Base-by-base conservation (phyloP, 2,888 invertebrate species). In the Drosophila antonietae region DNA sequence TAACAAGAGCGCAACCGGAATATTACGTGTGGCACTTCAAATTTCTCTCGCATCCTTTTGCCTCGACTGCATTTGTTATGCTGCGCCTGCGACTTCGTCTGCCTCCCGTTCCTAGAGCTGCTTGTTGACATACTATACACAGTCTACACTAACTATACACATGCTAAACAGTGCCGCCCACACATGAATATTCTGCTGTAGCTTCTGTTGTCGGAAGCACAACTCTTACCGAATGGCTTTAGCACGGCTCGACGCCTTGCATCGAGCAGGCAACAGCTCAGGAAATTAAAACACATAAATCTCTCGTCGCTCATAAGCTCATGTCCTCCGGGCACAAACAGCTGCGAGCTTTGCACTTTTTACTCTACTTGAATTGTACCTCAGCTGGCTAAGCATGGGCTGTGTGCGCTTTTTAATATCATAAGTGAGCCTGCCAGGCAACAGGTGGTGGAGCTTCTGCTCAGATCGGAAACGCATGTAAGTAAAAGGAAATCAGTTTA, bases 261-360 rank as follows among this genome's bases (percentile, higher is more conserved):
- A 57, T 55, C 60, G 61, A 49, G 55, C 63, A 44, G 60, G 61
- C 71, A 84, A 76, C 73, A 82, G 81, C 81, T 85, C 90, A 91
- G 91, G 91, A 92, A 92, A 92, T 92, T 92, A 92, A 92, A 92
- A 91, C 72, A 78, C 89, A 91, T 92, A 92, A 92, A 91, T 92
- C 91, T 89, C 90, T 72, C 31, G 72, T 64, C 78, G 75, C 76
- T 81, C 75, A 75, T 77, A 81, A 73, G 75, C 72, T 77, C 59
- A 53, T 72, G 61, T 79, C 73, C 76, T 73, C 55, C 15, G 68
- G 68, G 9, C 56, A 20, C 55, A 49, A 15, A 15, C 53, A 37
- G 53, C 56, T 70, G 67, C 80, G 60, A 69, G 71, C 77, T 73
- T 73, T 49, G 49, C 70, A 60, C 67, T 39, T 39, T 15, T 39